Base-by-base conservation (phyloP, 1,140 invertebrate species). In the Magallana gigas region DNA sequence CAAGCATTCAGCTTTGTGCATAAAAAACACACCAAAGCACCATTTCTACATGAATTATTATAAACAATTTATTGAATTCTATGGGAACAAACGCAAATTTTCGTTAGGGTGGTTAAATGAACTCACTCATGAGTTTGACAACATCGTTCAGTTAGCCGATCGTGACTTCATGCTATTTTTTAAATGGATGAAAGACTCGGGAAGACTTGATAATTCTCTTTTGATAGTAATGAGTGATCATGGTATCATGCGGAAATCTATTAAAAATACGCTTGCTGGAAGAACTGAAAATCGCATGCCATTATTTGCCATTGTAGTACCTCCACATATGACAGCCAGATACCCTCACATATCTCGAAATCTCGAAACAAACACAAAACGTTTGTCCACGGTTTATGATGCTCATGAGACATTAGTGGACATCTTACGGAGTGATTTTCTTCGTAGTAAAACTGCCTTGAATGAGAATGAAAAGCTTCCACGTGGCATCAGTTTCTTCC, bases 201-300 rank as follows among this genome's bases (percentile, higher is more conserved):
- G 92, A n/a, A 90, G 91, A 29, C 90, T 96, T 2, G 93, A 96
- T 23, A 94, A 96, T 89, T 96, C 96, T 0, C 93, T 96, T 0
- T 93, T 99, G 0, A 95, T 99, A 36, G 96, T 99, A 16, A 95
- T 98, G 90, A 98, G 98, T 91, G 98, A 99, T 94, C 98, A 99
- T 94, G 98, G 98, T 90, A 97, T 98, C 92, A 94, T 98, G 60
- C 98, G 97, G 95, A 98, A 98, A 2, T 95, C 95, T 5, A 97
- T 98, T n/a, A 93, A 97, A 57, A 94, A 96, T 88, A 98, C 98
- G 0, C 97, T 97, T 93, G 96, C 95, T 84, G 98, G 98, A 0
- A 96, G 97, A 93, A 95, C 98, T 88, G 98, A 99, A 94, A 98
- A 99, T 93, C 95, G 98, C 81, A 94, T 99, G 57, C 98, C 98